phyloP scores from a whole-genome alignment of 2,797 vertebrate genomes.

The Brachyalestes nurse region DNA sequence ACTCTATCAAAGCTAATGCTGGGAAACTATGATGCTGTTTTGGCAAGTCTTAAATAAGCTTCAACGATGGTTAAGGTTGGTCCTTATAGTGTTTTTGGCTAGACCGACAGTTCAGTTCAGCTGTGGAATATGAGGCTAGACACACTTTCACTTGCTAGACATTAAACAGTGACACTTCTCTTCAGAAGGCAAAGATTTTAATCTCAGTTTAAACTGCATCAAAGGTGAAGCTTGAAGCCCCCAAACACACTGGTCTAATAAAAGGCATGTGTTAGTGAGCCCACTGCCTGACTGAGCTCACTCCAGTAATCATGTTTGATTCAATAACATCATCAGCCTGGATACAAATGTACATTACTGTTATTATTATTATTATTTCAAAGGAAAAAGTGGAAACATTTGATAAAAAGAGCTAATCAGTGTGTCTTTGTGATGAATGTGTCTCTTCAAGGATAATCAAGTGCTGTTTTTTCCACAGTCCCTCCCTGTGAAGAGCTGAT shows the following conservation, averaged over 20 bases:
- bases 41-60: too few relatives aligned
- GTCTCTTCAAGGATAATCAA: background rate
- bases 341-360: background rate
- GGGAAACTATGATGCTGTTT: too few relatives aligned
- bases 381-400: conserved; percentile 16
- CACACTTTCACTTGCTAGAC: background rate
- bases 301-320: conserved; percentile 18
- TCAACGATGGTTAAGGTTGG: too few relatives aligned
- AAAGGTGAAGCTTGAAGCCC: background rate
- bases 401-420: background rate
- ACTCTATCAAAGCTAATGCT: too few relatives aligned
- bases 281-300: background rate
- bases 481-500: background rate
- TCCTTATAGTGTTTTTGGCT: conserved; percentile 21
- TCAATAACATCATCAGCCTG: conserved; percentile 8
- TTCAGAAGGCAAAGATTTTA: background rate
- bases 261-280: background rate
- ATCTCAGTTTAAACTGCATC: background rate
- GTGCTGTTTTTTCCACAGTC: background rate
- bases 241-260: conserved; percentile 15
- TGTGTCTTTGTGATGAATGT: conserved; percentile 2
- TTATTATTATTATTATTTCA: conserved; percentile 6
- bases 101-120: conserved; percentile 5
- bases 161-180: background rate
- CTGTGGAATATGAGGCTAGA: conserved; percentile 23